These are phyloP conservation scores for Lethenteron reissneri DNA, from an alignment of 2,113 vertebrate species.

Conservation along the genomic window DNA sequence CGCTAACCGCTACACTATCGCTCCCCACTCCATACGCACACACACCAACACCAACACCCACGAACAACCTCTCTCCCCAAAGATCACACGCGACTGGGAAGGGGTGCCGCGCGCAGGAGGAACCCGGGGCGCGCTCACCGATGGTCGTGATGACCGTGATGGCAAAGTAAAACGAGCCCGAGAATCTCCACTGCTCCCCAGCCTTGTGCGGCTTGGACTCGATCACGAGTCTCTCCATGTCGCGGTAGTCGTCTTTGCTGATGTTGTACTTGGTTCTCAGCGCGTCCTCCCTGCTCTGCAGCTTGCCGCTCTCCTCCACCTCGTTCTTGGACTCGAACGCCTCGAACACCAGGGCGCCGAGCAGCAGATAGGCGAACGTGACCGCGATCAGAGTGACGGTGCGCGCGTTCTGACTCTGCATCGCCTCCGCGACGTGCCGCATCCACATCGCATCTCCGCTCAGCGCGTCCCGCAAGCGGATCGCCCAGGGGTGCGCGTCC, in stretches of 20 bases:
- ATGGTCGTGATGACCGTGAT: slow-evolving; percentile 94
- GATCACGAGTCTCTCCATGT: slow-evolving; percentile 56
- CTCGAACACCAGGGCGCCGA: slow-evolving; percentile 76
- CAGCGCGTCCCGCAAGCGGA: not conserved
- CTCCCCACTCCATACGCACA: too few relatives aligned
- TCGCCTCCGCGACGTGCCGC: slow-evolving; percentile 27
- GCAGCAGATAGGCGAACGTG: slow-evolving; percentile 82
- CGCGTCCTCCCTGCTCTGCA: slow-evolving; percentile 30
- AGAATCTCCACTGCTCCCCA: slow-evolving; percentile 72
- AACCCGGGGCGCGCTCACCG: slow-evolving; percentile 27
- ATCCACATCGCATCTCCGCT: slow-evolving; percentile 3
- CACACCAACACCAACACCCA: too few relatives aligned
- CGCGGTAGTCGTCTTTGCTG: slow-evolving; percentile 33
- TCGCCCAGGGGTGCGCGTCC: not conserved
- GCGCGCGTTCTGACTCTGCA: slow-evolving; percentile 86
- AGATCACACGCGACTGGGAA: too few relatives aligned
- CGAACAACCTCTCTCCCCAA: too few relatives aligned
- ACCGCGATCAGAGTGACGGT: slow-evolving; percentile 70
- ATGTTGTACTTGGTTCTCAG: slow-evolving; percentile 57
- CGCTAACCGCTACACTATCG: too few relatives aligned
- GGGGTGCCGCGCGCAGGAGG: too few relatives aligned
- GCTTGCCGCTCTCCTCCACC: slow-evolving; percentile 27
- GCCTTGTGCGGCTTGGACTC: slow-evolving; percentile 76
- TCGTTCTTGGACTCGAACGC: slow-evolving; percentile 56
- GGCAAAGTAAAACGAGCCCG: slow-evolving; percentile 87